Conservation (phyloP, 2,888 invertebrate species). For the Ormyrus pomaceus region DNA sequence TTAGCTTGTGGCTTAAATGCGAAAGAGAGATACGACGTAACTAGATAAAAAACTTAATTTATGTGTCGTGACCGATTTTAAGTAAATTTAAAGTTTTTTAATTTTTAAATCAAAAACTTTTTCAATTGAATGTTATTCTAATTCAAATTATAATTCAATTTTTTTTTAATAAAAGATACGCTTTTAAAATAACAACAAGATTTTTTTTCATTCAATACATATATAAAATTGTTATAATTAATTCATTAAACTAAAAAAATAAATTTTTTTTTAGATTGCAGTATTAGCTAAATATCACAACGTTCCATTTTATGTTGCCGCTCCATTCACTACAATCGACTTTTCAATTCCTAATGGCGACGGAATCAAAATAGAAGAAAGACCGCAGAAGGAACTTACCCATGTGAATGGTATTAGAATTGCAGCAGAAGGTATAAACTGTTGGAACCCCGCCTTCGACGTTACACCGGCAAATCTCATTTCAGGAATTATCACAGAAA, state of each 20-base stretch:
- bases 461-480: constrained; percentile 96
- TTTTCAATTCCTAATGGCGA: constrained; percentile 86
- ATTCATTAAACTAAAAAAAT: constrained; percentile 6
- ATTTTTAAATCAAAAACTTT: too few species aligned
- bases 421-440: constrained; percentile 91
- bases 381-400: constrained; percentile 94
- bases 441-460: constrained; percentile 99
- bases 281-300: constrained; percentile 92
- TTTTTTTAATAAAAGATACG: not conserved
- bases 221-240: not conserved
- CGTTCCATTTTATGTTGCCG: constrained; percentile 97
- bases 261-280: constrained; percentile 82
- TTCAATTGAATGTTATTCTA: too few species aligned
- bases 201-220: not conserved
- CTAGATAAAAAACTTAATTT: too few species aligned
- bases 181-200: not conserved
- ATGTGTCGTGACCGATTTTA: too few species aligned
- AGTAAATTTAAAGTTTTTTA: too few species aligned
- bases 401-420: constrained; percentile 90
- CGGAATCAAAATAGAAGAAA: constrained; percentile 94
- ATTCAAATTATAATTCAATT: too few species aligned
- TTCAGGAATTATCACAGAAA: constrained; percentile 95
- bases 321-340: constrained; percentile 95
- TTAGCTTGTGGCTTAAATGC: too few species aligned
- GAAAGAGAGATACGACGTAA: too few species aligned